These are phyloP conservation scores for Zaprionus tsacasi DNA, from an alignment of 1,140 invertebrate genomes.

Conservation along the genomic window DNA sequence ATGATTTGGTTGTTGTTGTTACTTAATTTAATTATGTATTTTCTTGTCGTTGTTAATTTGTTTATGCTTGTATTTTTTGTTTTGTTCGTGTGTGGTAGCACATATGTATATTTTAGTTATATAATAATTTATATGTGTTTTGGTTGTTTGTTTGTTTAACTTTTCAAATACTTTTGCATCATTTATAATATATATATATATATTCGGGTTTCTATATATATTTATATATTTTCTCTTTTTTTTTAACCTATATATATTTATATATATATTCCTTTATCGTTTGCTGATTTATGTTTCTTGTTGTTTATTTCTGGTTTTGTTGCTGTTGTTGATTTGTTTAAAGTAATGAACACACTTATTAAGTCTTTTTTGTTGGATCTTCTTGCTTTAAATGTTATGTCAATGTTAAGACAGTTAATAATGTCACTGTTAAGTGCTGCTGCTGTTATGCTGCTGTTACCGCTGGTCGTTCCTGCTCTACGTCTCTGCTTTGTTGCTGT, in stretches of 20 bases:
- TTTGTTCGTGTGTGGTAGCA: conserved; percentile 39
- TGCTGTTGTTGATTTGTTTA: conserved; percentile 50
- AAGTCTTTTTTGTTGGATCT: conserved; percentile 75
- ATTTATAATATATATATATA: conserved; percentile 10
- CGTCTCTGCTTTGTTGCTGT: conserved; percentile 19
- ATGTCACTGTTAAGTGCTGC: conserved; percentile 37
- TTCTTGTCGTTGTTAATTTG: conserved; percentile 47
- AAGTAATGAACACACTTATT: conserved; percentile 78
- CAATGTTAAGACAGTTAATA: conserved; percentile 39
- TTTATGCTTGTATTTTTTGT: conserved; percentile 24
- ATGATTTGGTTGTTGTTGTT: conserved; percentile 35
- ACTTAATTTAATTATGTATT: conserved; percentile 32
- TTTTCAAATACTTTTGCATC: conserved; percentile 24
- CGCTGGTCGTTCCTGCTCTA: conserved; percentile 23
- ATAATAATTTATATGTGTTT: conserved; percentile 21
- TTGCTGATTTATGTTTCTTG: conserved; percentile 35
- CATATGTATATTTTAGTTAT: conserved; percentile 16
- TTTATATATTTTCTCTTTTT: not conserved
- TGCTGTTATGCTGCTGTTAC: conserved; percentile 1
- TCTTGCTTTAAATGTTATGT: conserved; percentile 40
- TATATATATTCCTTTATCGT: conserved; percentile 33
- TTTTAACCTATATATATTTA: not conserved
- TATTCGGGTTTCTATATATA: conserved; percentile 1
- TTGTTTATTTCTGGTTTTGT: conserved; percentile 23
- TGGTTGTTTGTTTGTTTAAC: conserved; percentile 27